Conservation (phyloP, 92 coral and sea anemone genomes). For the Phenganax stokvisi region DNA sequence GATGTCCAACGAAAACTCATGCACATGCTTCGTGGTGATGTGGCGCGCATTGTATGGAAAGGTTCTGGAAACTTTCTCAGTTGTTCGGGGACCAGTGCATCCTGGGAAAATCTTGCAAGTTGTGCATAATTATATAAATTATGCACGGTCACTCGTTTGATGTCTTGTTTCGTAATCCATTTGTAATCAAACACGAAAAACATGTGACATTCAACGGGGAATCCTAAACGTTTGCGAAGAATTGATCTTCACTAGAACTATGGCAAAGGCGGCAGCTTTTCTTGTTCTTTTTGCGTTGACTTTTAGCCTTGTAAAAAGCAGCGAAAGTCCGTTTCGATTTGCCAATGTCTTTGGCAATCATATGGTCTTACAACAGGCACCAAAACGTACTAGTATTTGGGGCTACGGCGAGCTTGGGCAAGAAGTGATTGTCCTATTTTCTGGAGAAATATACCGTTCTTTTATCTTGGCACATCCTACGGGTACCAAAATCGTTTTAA, state of each 20-base stretch:
- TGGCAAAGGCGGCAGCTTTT: slow-evolving; percentile 4
- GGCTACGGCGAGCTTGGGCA: slow-evolving; percentile 88
- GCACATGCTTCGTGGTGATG: neutral
- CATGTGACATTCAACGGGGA: neutral
- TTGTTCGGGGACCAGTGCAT: neutral
- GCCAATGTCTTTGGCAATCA: slow-evolving; percentile 87
- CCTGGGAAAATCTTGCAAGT: neutral
- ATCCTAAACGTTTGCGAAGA: neutral
- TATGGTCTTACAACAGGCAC: slow-evolving; percentile 90
- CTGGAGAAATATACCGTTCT: slow-evolving; percentile 46
- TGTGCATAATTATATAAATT: neutral
- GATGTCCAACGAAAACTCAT: slow-evolving; percentile 7
- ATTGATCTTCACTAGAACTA: neutral
- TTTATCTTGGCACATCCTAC: slow-evolving; percentile 48
- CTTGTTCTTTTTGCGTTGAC: neutral
- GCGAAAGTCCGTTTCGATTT: slow-evolving; percentile 59
- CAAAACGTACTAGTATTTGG: slow-evolving; percentile 74
- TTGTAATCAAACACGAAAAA: neutral
- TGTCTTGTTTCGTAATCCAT: neutral
- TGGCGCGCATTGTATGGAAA: neutral
- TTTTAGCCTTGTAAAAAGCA: neutral
- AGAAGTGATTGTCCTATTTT: slow-evolving; percentile 49
- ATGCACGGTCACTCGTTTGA: neutral
- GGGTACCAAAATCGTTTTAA: neutral
- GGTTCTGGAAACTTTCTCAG: neutral